These are phyloP conservation scores for Drosophila mayaguana DNA, from an alignment of 2,888 invertebrate genomes.

Conservation along the genomic window DNA sequence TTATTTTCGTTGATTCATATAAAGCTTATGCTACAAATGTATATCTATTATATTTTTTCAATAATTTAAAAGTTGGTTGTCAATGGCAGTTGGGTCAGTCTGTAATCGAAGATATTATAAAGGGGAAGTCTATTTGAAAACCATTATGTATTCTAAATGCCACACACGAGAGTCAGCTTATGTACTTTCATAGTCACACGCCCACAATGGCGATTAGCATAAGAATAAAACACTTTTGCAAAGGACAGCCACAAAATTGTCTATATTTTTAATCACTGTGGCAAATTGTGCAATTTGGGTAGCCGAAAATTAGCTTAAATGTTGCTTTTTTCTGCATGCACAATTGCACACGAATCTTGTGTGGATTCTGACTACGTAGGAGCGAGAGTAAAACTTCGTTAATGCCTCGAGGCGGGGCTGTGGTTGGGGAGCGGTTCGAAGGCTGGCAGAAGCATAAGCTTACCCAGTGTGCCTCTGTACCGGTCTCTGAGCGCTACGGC, in stretches of 20 bases:
- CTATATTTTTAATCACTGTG: slow-evolving; percentile 76
- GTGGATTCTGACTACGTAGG: slow-evolving; percentile 2
- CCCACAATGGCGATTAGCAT: slow-evolving; percentile 14
- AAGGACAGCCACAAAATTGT: slow-evolving; percentile 63
- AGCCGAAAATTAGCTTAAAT: slow-evolving; percentile 78
- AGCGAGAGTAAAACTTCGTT: slow-evolving; percentile 9
- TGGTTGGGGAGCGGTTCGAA: not conserved
- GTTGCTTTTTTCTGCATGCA: slow-evolving; percentile 64
- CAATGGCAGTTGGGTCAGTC: too few species aligned
- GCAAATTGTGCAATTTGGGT: slow-evolving; percentile 76
- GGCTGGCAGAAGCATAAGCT: slow-evolving; percentile 10
- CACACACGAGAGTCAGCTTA: slow-evolving; percentile 7
- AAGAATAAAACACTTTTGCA: slow-evolving; percentile 40
- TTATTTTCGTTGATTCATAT: too few species aligned
- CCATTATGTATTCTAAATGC: not conserved
- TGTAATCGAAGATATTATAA: too few species aligned
- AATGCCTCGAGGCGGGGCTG: slow-evolving; percentile 20
- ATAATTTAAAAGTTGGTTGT: too few species aligned
- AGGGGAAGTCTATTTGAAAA: not conserved
- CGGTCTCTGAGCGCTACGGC: slow-evolving; percentile 44
- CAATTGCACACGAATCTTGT: slow-evolving; percentile 58
- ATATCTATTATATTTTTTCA: too few species aligned
- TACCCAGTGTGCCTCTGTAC: slow-evolving; percentile 14
- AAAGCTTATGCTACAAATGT: too few species aligned
- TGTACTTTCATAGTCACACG: slow-evolving; percentile 2